Conservation (phyloP, 2,797 vertebrate species). For the Sorex maritimensis region DNA sequence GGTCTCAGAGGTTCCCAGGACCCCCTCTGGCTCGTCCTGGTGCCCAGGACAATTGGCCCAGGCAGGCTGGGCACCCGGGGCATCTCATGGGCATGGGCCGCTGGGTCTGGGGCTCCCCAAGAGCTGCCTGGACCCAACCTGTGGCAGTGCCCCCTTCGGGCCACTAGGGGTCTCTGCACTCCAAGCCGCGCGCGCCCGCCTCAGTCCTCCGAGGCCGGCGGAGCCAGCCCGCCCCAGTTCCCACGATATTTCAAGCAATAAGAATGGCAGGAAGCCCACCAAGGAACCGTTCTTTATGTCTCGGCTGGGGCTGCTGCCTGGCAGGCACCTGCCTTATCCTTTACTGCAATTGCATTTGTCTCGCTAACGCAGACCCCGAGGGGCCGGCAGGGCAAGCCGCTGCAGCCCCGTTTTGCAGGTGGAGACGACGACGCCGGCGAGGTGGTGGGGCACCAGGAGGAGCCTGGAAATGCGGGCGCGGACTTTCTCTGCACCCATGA, state of each 20-base stretch:
- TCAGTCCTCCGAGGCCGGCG: background rate
- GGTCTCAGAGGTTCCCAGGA: background rate
- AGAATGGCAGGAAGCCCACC: slow-evolving; percentile 32
- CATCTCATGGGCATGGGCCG: background rate
- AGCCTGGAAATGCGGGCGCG: background rate
- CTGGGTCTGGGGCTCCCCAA: background rate
- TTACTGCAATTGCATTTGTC: background rate
- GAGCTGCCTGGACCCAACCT: background rate
- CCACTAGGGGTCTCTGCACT: slow-evolving; percentile 85
- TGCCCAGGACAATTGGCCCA: no score
- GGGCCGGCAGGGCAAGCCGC: background rate
- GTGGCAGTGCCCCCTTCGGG: background rate
- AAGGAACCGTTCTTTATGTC: background rate
- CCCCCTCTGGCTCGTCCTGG: background rate
- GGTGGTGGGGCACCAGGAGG: background rate
- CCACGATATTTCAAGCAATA: slow-evolving; percentile 64
- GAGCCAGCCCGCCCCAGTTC: slow-evolving; percentile 20
- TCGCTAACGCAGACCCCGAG: background rate
- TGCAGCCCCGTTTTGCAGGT: slow-evolving; percentile 60
- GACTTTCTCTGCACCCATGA: background rate
- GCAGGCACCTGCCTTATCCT: background rate
- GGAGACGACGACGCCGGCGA: background rate
- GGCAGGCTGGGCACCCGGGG: no score
- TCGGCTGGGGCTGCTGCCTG: background rate
- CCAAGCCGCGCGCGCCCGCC: slow-evolving; percentile 2